Evolutionary conservation across 2,888 invertebrate genomes (phyloP), one percentile per base, ranked within the genome.

Genomic region (Apamea epomidion): DNA sequence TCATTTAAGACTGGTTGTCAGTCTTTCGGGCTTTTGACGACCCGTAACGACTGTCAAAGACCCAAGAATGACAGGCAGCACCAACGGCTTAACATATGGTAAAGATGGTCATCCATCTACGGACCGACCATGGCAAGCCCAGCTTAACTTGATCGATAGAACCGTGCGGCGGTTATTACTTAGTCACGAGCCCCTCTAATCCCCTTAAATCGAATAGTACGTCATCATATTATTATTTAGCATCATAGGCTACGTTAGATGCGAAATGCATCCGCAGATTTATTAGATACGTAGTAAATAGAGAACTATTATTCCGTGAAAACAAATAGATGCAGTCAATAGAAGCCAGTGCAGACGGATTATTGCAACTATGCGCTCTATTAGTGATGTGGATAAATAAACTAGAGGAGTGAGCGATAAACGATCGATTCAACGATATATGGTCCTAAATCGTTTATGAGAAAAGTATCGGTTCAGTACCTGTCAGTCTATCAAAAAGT

Each of bases 241-340:
- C 45, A 42, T 18, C 21, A 37, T 48, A 18, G 1, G n/a, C 16
- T n/a, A 62, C 12, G 10, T 70, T 60, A 4, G 29, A 62, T 62
- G 7, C n/a, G 14, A 54, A 54, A 8, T 54, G 21, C 25, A 60
- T 25, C 5, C 62, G 3, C 14, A 67, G 58, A 83, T 83, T 71
- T 73, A 86, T 73, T 67, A 21, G 54, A 42, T 25, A 60, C 12
- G 21, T 67, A 37, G 16, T 74, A 74, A 62, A 83, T 67, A 64
- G 37, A 64, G 25, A 58, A 51, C 75, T 64, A 74, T 64, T 75
- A 68, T 82, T 75, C 37, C 32, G 8, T 37, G 32, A 86, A 74
- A 51, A 68, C 21, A 74, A 87, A 87, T 87, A 83, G 62, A 83
- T 25, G 32, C 2, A 62, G 54, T 67, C 37, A 62, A 64, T 74